Conservation (phyloP, 2,888 invertebrate genomes). For the Clepsis dumicolana region DNA sequence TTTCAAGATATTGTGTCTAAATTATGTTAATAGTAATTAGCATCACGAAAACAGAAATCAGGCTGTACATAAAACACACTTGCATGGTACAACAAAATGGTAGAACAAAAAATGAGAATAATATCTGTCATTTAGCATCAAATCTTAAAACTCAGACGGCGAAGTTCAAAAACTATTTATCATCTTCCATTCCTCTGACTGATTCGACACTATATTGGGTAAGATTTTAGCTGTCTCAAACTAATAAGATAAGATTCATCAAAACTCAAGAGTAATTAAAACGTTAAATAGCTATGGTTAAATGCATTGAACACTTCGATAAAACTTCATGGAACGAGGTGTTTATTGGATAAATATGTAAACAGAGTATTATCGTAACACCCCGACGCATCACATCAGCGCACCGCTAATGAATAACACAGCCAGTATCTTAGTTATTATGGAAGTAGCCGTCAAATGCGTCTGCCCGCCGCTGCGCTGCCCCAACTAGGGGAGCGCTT, state of each 20-base stretch:
- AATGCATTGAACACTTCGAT: slow-evolving; percentile 9
- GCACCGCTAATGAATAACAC: slow-evolving; percentile 51
- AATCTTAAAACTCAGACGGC: slow-evolving; percentile 10
- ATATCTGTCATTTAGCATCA: slow-evolving; percentile 3
- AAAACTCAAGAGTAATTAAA: slow-evolving; percentile 3
- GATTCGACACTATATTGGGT: slow-evolving; percentile 16
- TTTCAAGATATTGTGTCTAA: neutral
- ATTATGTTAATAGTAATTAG: neutral
- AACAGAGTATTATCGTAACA: slow-evolving; percentile 19
- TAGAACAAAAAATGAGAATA: neutral
- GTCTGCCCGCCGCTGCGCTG: slow-evolving; percentile 70
- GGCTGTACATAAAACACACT: too few species aligned
- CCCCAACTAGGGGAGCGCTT: slow-evolving; percentile 78
- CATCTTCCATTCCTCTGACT: slow-evolving; percentile 14
- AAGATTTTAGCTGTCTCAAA: slow-evolving; percentile 15
- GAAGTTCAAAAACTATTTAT: slow-evolving; percentile 24
- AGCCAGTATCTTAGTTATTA: slow-evolving; percentile 65
- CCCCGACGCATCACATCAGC: slow-evolving; percentile 11
- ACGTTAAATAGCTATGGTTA: neutral
- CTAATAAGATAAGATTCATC: neutral
- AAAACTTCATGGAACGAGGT: neutral
- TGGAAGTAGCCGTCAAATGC: slow-evolving; percentile 78
- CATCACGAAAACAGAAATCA: too few species aligned
- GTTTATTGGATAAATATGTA: slow-evolving; percentile 20
- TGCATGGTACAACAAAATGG: too few species aligned